Evolutionary conservation across 1,140 invertebrate genomes (phyloP).

Genomic region (Prorops nasuta): DNA sequence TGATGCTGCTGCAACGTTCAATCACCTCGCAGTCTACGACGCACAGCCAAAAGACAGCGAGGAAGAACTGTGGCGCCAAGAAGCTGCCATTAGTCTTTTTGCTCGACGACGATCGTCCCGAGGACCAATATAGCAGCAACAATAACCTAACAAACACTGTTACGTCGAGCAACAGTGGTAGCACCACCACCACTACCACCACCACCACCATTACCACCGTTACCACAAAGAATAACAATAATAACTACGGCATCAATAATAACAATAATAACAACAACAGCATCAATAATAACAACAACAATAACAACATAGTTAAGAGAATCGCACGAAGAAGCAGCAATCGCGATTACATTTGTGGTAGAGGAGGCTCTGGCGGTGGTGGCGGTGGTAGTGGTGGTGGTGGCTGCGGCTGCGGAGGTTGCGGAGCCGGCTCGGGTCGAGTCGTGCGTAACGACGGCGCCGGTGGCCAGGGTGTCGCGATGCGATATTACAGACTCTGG

Average conservation of each 20-base stretch:
- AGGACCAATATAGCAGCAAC: constrained; percentile 28
- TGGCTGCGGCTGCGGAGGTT: constrained; percentile 27
- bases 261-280: constrained; percentile 20
- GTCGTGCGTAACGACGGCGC: constrained; percentile 33
- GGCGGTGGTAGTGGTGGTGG: constrained; percentile 17
- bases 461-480: constrained; percentile 50
- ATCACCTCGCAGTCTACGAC: constrained; percentile 54
- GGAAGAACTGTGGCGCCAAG: constrained; percentile 40
- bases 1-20: constrained; percentile 59
- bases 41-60: constrained; percentile 49
- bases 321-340: constrained; percentile 12
- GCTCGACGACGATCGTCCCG: constrained; percentile 40
- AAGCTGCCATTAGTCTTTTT: constrained; percentile 46
- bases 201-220: constrained; percentile 17
- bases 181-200: constrained; percentile 2
- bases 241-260: constrained; percentile 30
- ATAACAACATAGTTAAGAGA: constrained; percentile 26
- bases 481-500: constrained; percentile 85
- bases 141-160: constrained; percentile 16
- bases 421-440: constrained; percentile 27
- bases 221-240: constrained; percentile 20
- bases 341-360: constrained; percentile 34
- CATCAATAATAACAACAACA: constrained; percentile 22
- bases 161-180: constrained; percentile 8
- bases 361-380: constrained; percentile 36